These are phyloP conservation scores for Sclerodermus sp. DNA, from an alignment of 2,888 invertebrate species.

Conservation along the genomic window DNA sequence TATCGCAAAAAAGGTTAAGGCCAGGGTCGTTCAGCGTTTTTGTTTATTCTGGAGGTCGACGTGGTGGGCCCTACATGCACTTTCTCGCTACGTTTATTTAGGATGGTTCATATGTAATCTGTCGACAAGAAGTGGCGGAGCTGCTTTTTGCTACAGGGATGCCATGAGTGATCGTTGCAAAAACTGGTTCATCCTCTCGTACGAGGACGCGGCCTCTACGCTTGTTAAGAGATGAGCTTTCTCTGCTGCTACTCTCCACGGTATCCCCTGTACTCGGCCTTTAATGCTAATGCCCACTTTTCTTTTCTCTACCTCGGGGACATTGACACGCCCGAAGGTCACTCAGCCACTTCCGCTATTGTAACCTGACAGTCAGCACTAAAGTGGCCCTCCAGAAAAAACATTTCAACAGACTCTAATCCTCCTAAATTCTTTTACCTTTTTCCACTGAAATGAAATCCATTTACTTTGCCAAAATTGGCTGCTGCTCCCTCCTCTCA, in stretches of 20 bases:
- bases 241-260: conserved; percentile 1
- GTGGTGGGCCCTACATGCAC: too few relatives aligned
- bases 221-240: conserved; percentile 30
- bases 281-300: conserved; percentile 19
- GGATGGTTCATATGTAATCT: conserved; percentile 22
- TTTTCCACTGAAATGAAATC: too few relatives aligned
- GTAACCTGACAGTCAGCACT: too few relatives aligned
- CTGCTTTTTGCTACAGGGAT: conserved; percentile 22
- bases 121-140: conserved; percentile 30
- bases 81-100: conserved; percentile 14
- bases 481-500: too few relatives aligned
- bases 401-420: too few relatives aligned
- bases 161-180: conserved; percentile 33
- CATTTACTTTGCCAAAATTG: too few relatives aligned
- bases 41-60: too few relatives aligned
- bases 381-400: too few relatives aligned
- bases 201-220: conserved; percentile 24
- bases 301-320: conserved; percentile 14
- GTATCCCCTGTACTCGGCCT: conserved; percentile 15
- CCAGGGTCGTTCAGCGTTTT: too few relatives aligned
- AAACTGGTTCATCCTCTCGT: conserved; percentile 33
- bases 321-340: conserved; percentile 14
- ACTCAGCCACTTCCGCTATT: conserved; percentile 17
- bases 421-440: too few relatives aligned
- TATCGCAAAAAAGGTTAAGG: too few relatives aligned